Percentiles rank a stretch among this genome's conserved stretches.
Evolutionary conservation across 2,888 invertebrate species (phyloP).

Genomic region (Drosophila ezoana): DNA sequence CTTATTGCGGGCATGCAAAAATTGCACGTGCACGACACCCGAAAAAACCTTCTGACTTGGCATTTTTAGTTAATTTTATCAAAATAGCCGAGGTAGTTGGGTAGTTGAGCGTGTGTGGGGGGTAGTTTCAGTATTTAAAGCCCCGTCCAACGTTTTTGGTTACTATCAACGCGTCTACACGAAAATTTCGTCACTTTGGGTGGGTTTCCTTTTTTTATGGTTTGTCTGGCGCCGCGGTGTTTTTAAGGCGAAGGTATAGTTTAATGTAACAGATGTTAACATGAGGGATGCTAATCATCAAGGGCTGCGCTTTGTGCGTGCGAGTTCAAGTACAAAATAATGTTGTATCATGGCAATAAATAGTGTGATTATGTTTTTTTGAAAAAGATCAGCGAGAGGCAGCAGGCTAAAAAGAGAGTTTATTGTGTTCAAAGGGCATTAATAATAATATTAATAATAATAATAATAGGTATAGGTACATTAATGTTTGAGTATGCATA

Average conservation of each 20-base stretch:
- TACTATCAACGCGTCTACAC: constrained; percentile 38
- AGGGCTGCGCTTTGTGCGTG: constrained; percentile 29
- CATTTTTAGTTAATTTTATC: constrained; percentile 70
- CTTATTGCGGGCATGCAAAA: constrained; percentile 68
- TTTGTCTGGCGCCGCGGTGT: constrained; percentile 21
- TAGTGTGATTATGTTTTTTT: constrained; percentile 74
- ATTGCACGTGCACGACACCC: constrained; percentile 73
- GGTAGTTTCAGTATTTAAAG: constrained; percentile 66
- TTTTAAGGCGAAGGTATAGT: constrained; percentile 43
- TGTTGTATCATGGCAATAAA: constrained; percentile 83
- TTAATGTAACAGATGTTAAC: constrained; percentile 80
- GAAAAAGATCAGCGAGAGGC: constrained; percentile 21
- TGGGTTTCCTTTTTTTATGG: constrained; percentile 38
- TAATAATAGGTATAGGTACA: background rate
- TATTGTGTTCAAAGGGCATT: constrained; percentile 36
- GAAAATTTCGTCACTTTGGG: constrained; percentile 55
- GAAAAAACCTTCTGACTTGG: constrained; percentile 58
- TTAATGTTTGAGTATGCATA: background rate
- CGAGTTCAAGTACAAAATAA: constrained; percentile 62
- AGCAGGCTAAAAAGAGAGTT: constrained; percentile 19
- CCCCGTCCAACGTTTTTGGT: constrained; percentile 36
- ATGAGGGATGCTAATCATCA: constrained; percentile 81
- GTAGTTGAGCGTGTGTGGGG: constrained; percentile 12
- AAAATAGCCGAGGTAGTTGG: constrained; percentile 31
- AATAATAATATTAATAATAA: constrained; percentile 31